Evolutionary conservation across 2,113 vertebrate species (phyloP).

Genomic region (Stercorarius parasiticus): DNA sequence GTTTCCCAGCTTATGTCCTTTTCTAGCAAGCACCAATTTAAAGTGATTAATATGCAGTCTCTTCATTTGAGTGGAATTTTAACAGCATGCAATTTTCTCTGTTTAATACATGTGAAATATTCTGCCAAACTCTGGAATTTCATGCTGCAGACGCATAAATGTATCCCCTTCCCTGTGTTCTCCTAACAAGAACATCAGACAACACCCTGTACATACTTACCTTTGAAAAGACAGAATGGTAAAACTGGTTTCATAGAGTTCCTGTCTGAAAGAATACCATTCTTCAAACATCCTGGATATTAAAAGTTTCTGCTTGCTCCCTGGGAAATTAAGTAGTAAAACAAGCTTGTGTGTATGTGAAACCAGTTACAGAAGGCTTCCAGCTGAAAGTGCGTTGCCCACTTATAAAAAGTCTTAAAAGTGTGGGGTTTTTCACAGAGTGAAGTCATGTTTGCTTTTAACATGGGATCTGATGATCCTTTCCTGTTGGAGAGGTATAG

Average conservation of each 20-base stretch:
- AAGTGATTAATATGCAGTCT: background rate
- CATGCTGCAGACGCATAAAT: background rate
- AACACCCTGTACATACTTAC: background rate
- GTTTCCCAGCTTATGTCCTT: background rate
- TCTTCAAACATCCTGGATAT: slow-evolving; percentile 13
- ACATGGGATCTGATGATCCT: background rate
- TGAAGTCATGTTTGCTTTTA: background rate
- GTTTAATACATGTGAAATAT: background rate
- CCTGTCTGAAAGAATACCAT: background rate
- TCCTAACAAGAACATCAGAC: background rate
- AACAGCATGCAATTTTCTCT: background rate
- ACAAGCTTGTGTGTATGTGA: background rate
- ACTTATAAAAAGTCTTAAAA: background rate
- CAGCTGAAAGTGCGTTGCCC: background rate
- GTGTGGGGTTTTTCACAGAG: background rate
- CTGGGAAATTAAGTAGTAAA: slow-evolving; percentile 26
- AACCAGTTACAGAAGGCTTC: background rate
- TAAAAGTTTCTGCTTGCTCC: slow-evolving; percentile 3
- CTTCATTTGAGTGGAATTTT: background rate
- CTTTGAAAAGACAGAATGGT: slow-evolving; percentile 27
- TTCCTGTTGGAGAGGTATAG: background rate
- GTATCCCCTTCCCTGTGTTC: background rate
- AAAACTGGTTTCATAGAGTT: slow-evolving; percentile 22
- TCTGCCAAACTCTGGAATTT: background rate
- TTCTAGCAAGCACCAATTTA: background rate